Evolutionary conservation across 1,140 invertebrate species (phyloP), one percentile per base, ranked within the genome.

Genomic region (Heterodera schachtii): DNA sequence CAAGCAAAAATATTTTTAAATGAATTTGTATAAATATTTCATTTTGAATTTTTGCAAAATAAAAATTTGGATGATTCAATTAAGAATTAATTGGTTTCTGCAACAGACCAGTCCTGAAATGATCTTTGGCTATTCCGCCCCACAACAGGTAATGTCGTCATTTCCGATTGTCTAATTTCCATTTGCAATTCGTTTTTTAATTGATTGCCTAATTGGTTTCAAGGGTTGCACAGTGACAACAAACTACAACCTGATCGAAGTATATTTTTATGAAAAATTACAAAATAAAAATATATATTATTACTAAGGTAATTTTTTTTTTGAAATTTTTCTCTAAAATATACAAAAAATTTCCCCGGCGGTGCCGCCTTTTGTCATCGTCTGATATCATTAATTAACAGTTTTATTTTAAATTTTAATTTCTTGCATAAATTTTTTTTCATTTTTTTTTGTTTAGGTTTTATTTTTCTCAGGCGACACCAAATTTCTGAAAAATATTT

Each of bases 41-140:
- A 31, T 31, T 31, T 31, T 31, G 31, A 31, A 31, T 31, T 31
- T 31, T 31, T 31, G 31, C 31, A 31, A 0, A 31, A 0, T 31
- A 31, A 31, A 31, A 31, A 31, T 31, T 31, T 31, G 31, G 31
- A 31, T 31, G 31, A 31, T 31, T 31, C 31, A 31, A 31, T 80
- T 46, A 31, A 73, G 79, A 31, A 80, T 80, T 80, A 64, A 80
- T 57, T 66, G 79, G 79, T 31, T 80, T 11, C 46, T 80, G n/a
- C 67, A 66, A 57, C 85, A 86, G 73, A 86, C 85, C 11, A 67
- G 57, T 21, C 70, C 86, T 31, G 85, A 87, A 64, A 52, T 86
- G 57, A 82, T 86, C 21, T 19, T 86, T 43, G 84, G 85, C 31
- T 86, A 76, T 57, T 77, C 85, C 19, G 83, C 85, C 64, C 85